Base-by-base conservation (phyloP, 2,797 vertebrate genomes). In the Eulemur rubriventer region DNA sequence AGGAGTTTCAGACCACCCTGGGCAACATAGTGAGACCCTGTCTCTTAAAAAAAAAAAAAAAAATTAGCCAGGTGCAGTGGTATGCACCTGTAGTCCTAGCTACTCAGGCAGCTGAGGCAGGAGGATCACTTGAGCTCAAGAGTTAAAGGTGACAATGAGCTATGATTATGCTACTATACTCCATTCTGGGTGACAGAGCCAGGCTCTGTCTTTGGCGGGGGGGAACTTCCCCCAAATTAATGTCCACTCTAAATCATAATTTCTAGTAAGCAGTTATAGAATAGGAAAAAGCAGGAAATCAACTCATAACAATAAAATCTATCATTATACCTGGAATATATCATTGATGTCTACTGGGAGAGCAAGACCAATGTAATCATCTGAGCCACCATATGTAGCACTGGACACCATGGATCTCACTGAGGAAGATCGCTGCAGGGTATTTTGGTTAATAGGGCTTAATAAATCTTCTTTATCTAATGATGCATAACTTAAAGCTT, bases 381-480 rank as follows among this genome's bases (percentile, higher is more conserved):
- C 99, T 1, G 98, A 99, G 96, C 99, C 99, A 75, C 99, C 99
- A 14, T 98, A 99, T 0, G 99, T 99, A 97, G 99, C 99, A 18
- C 99, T 99, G 84, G 99, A 99, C 63, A 99, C 99, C 99, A 99
- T 99, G 61, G 99, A 99, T 92, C 99, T 99, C 96, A 99, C 99
- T 2, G 99, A 99, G 2, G 99, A 99, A 81, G 99, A 99, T 92
- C 99, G 99, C 28, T 99, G 99, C 91, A 99, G 98, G 10, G 99
- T 99, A 95, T 99, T 99, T 98, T 99, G 99, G 98, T 99, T 99
- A 98, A 99, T 99, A 93, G 99, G 99, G 96, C 99, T 99, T 97
- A 99, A 98, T 17, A 99, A 99, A 80, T 99, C 99, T 98, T 99
- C 99, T 98, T 99, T 99, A 98, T 99, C 99, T 98, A 99, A 98